Base-by-base conservation (phyloP, 2,797 vertebrate genomes). In the Liparis tanakae region DNA sequence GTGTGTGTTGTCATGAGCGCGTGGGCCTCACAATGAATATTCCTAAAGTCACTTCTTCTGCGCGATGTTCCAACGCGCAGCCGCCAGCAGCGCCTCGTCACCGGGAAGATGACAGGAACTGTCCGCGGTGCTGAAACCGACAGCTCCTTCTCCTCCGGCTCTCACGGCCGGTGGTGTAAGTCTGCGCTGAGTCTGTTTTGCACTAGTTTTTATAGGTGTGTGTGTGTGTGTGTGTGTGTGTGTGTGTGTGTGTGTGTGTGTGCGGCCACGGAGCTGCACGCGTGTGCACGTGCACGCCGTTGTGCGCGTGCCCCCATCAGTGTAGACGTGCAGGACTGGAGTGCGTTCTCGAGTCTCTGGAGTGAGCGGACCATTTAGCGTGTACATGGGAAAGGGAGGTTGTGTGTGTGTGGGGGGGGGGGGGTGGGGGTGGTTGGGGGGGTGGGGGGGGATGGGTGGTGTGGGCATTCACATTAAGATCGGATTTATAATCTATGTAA, bases 121-220 rank as follows among this genome's bases (percentile, higher is more conserved):
- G 84, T 91, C 91, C 86, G 59, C 78, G 91, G 91, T 90, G 82
- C 91, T 92, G 86, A 90, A 91, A 79, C 73, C 78, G 68, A 81
- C 85, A 75, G 82, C 76, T 78, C 72, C 81, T 88, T 87, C 87
- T 79, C 25, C 25, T 89, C 84, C 85, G 36, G 60, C 70, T 85
- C 74, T 25, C 25, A 30, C 25, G 67, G 62, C 67, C 72, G 22
- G 67, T 77, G 79, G 70, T 66, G 39, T 59, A 44, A 76, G 55
- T 61, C 67, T 69, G 55, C 68, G 34, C 54, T n/a, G 30, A 67
- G 59, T 72, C 58, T 66, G 36, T 17, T 17, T 20, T 63, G 36
- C 56, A 15, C 41, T 67, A 2, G 25, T 30, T 30, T 30, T 30
- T 30, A 30, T 30, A 30, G 2, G 25, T 30, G 25, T 30, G 25